phyloP scores from a whole-genome alignment of 2,888 invertebrate genomes.

The Chrysolina haemoptera region DNA sequence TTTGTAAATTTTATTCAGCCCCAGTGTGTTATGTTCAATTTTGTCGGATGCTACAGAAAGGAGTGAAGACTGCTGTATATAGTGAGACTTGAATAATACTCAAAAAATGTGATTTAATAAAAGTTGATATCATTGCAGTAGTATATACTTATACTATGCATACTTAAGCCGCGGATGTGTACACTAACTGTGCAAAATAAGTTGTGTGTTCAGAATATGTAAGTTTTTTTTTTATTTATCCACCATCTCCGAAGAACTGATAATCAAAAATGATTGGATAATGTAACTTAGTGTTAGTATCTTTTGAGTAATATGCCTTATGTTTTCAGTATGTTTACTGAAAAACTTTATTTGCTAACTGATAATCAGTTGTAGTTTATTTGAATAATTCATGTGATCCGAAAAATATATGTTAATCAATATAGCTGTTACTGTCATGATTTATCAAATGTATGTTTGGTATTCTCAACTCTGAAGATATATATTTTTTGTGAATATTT shows the following conservation, averaged over 20 bases:
- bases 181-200: neutral
- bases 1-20: constrained; percentile 56
- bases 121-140: constrained; percentile 56
- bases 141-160: constrained; percentile 18
- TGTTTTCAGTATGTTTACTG: constrained; percentile 37
- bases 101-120: constrained; percentile 51
- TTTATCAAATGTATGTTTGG: neutral
- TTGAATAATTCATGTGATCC: constrained; percentile 61
- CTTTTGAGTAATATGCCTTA: constrained; percentile 24
- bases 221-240: neutral
- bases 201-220: neutral
- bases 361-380: constrained; percentile 62
- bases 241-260: neutral
- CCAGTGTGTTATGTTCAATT: constrained; percentile 41
- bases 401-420: constrained; percentile 45
- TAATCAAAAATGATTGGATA: neutral
- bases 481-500: constrained; percentile 47
- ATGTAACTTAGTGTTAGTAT: neutral
- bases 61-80: constrained; percentile 43
- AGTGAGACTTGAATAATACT: constrained; percentile 43
- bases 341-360: constrained; percentile 56
- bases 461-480: constrained; percentile 23
- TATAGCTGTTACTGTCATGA: constrained; percentile 23
- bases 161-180: constrained; percentile 3
- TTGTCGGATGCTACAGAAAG: constrained; percentile 35